A percentile compares a stretch with the other conserved stretches of the same genome.
Evolutionary conservation across 1,140 invertebrate genomes (phyloP).

Genomic region (Drosophila nigrodunni): DNA sequence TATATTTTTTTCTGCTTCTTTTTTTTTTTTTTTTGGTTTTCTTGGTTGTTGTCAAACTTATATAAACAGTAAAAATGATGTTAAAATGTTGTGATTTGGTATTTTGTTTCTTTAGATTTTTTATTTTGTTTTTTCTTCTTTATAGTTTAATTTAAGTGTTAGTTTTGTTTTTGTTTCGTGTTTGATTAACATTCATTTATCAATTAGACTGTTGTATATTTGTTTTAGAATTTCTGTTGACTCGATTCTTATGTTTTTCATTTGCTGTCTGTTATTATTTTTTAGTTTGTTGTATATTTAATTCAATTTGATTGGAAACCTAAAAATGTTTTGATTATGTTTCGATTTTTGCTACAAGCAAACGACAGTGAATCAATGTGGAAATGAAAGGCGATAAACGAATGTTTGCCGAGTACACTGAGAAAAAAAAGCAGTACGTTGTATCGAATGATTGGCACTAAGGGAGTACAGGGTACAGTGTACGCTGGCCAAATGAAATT

Average conservation of each 20-base stretch:
- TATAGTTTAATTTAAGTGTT: slow-evolving; percentile 27
- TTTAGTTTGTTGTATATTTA: slow-evolving; percentile 66
- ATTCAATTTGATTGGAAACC: slow-evolving; percentile 78
- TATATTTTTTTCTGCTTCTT: slow-evolving; percentile 19
- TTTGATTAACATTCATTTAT: slow-evolving; percentile 75
- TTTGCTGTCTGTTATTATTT: slow-evolving; percentile 51
- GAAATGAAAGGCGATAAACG: slow-evolving; percentile 37
- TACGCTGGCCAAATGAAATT: slow-evolving; percentile 39
- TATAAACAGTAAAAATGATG: slow-evolving; percentile 80
- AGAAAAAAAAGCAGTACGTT: slow-evolving; percentile 18
- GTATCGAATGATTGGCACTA: slow-evolving; percentile 31
- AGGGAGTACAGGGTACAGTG: slow-evolving; percentile 33
- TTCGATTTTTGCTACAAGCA: slow-evolving; percentile 65
- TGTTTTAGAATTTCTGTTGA: slow-evolving; percentile 64
- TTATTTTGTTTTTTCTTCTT: slow-evolving; percentile 1
- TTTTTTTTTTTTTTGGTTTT: slow-evolving; percentile 30
- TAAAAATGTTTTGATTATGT: slow-evolving; percentile 83
- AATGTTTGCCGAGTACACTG: slow-evolving; percentile 56
- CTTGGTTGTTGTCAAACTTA: slow-evolving; percentile 59
- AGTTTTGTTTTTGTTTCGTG: slow-evolving; percentile 41
- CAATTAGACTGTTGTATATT: slow-evolving; percentile 64
- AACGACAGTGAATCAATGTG: slow-evolving; percentile 17
- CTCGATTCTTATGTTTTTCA: slow-evolving; percentile 43
- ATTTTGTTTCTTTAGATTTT: slow-evolving; percentile 30
- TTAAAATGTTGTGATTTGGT: slow-evolving; percentile 74